Base-by-base conservation (phyloP, 2,113 vertebrate genomes). In the human region DNA sequence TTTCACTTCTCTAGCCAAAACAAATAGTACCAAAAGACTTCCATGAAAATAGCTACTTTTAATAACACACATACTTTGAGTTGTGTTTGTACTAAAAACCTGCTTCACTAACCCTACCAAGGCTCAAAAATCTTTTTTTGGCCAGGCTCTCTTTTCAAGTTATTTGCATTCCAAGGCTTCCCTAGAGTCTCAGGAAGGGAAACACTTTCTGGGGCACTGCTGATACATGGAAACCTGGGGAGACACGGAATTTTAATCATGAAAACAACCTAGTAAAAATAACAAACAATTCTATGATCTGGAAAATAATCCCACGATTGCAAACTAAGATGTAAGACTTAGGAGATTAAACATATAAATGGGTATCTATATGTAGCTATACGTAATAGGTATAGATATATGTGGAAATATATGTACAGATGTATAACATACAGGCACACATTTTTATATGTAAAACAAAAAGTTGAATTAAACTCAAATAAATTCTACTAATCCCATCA, bases 221-320 rank as follows among this genome's bases (percentile, higher is more conserved):
- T 95, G 93, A 92, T 94, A 94, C 95, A 95, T 38, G 6, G 97
- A 97, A 97, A 97, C 95, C 96, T 95, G 76, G 80, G 45, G 93
- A 92, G 93, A 93, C 40, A 61, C 68, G 61, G 87, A 97, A 97
- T 97, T 96, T 97, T 96, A 97, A 94, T 93, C 78, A 78, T 50
- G 45, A 82, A 93, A 95, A 84, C 61, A 82, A 78, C 45, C 57
- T 93, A 78, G 84, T 88, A 92, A 96, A 96, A 96, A 85, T 84
- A 96, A 87, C 73, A 96, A 93, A 88, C 87, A 88, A 73, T 80
- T 90, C 84, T 96, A 30, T 61, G 57, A 92, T 70, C 94, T 76
- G 38, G 13, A 78, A 95, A 97, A 25, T 35, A 97, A 90, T 72
- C 32, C 35, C 88, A 45, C 38, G 81, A 68, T 75, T 73, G 2